A percentile compares a stretch with the other conserved stretches of the same genome.
Evolutionary conservation across 2,113 vertebrate species (phyloP).

Genomic region (Cebus imitator): DNA sequence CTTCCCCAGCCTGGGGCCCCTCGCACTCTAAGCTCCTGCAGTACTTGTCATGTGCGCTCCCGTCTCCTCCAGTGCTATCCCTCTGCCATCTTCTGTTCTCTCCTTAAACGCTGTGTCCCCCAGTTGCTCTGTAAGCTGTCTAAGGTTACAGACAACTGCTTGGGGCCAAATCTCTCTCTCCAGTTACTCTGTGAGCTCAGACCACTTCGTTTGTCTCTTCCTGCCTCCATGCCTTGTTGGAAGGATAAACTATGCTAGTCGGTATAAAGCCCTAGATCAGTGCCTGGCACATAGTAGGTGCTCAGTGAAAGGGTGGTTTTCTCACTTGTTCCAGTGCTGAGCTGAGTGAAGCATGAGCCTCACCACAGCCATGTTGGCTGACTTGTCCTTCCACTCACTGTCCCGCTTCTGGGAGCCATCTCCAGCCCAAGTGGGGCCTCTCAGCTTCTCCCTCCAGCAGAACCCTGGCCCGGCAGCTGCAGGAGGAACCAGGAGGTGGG

Average conservation of each 20-base stretch:
- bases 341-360: no score
- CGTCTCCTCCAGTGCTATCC: background rate
- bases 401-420: fast-evolving
- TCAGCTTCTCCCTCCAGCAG: background rate
- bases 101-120: background rate
- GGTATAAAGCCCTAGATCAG: background rate
- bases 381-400: background rate
- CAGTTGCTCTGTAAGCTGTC: background rate
- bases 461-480: background rate
- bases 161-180: background rate
- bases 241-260: background rate
- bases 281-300: background rate
- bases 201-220: background rate
- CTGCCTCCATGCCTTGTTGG: background rate
- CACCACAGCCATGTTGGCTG: no score
- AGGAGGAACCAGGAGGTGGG: background rate
- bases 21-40: fast-evolving
- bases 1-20: background rate
- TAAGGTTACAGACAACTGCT: background rate
- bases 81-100: background rate
- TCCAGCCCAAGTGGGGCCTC: background rate
- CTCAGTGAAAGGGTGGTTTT: background rate
- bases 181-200: background rate
- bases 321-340: background rate
- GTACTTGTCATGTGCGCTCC: background rate